Conservation (phyloP, 2,113 vertebrate species). For the Pelusios castaneus region DNA sequence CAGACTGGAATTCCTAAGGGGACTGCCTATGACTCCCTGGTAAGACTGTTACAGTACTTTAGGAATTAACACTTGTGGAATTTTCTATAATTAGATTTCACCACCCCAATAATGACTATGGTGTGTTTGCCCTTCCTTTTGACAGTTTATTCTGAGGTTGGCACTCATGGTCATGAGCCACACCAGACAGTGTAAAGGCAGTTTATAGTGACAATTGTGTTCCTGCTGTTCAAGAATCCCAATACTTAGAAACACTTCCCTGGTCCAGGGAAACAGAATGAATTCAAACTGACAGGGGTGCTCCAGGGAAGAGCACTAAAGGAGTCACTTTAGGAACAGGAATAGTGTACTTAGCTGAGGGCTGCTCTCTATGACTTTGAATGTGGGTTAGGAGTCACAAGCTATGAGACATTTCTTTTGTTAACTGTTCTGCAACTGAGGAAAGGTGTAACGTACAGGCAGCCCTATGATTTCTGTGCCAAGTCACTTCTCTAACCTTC, state of each 20-base stretch:
- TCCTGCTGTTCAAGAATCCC: neutral
- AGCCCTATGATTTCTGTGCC: neutral
- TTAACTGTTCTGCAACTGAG: neutral
- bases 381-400: neutral
- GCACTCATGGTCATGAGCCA: no score
- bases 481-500: rapidly evolving
- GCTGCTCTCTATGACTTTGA: neutral
- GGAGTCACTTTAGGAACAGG: neutral
- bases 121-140: no score
- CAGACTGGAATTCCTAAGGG: no score
- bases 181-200: no score
- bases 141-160: no score
- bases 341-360: neutral
- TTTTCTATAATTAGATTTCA: no score
- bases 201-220: neutral
- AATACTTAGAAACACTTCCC: neutral
- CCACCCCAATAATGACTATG: no score
- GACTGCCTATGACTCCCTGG: no score
- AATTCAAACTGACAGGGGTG: neutral
- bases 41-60: no score
- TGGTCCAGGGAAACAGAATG: neutral
- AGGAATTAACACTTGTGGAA: no score
- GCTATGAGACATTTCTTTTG: no score
- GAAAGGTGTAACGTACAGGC: neutral
- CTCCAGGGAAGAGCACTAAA: neutral